A percentile compares a stretch with the other conserved stretches of the same genome.
Conservation (phyloP, 2,797 vertebrate genomes). For the Lindbergichthys nudifrons region DNA sequence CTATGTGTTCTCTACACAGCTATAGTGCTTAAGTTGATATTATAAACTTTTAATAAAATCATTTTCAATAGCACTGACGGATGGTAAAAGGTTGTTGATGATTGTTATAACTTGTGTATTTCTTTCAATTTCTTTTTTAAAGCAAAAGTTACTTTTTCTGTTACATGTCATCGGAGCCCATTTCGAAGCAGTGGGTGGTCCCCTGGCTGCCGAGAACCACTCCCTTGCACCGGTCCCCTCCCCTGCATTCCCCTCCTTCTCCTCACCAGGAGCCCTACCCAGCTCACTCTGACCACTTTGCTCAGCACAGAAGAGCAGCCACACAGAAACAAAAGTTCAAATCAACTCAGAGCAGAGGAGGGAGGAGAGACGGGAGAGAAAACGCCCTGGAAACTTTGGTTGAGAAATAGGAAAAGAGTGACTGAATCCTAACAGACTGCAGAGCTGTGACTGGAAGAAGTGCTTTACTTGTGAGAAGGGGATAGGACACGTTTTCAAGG, state of each 20-base stretch:
- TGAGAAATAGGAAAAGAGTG: constrained; percentile 72
- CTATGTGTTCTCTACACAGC: neutral
- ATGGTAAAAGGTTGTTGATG: neutral
- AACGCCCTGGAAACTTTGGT: constrained; percentile 79
- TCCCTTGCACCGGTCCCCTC: constrained; percentile 77
- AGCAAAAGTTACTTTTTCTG: constrained; percentile 35
- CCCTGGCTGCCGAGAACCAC: constrained; percentile 73
- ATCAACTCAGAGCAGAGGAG: constrained; percentile 66
- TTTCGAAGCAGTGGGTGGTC: constrained; percentile 78
- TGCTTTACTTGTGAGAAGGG: constrained; percentile 73
- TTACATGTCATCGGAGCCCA: constrained; percentile 50
- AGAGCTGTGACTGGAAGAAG: constrained; percentile 69
- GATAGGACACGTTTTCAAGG: constrained; percentile 77
- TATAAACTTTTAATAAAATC: neutral
- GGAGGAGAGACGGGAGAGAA: constrained; percentile 66
- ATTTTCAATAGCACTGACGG: neutral
- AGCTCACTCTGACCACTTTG: constrained; percentile 81
- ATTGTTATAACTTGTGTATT: neutral
- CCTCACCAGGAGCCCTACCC: constrained; percentile 81
- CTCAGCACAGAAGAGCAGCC: constrained; percentile 82
- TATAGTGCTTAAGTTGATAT: neutral
- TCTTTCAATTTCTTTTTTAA: neutral
- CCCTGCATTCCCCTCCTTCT: constrained; percentile 78
- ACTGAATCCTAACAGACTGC: constrained; percentile 71
- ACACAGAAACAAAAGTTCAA: constrained; percentile 71